Conservation (phyloP, 2,888 invertebrate species). For the Formica aserva region DNA sequence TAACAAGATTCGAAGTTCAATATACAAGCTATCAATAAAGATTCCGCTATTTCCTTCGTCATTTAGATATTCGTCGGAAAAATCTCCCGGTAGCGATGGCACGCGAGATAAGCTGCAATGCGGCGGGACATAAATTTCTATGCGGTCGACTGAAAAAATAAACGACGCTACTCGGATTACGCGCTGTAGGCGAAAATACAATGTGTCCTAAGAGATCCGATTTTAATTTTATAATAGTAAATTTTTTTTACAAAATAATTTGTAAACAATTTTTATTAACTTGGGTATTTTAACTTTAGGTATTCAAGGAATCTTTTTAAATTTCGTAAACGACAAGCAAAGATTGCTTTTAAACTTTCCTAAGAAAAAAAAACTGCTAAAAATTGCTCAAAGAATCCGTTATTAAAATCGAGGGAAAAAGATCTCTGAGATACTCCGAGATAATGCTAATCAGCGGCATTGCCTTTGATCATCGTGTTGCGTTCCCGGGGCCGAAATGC, state of each 20-base stretch:
- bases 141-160: conserved; percentile 54
- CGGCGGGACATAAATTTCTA: conserved; percentile 60
- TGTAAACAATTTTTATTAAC: background rate
- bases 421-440: background rate
- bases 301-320: background rate
- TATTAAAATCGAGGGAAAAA: background rate
- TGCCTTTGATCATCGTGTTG: conserved; percentile 1
- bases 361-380: background rate
- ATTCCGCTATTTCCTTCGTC: background rate
- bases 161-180: conserved; percentile 48
- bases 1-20: background rate
- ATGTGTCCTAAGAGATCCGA: background rate
- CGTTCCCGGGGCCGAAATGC: too few relatives aligned
- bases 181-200: background rate
- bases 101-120: conserved; percentile 50
- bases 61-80: conserved; percentile 27
- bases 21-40: background rate
- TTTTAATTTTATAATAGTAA: conserved; percentile 22
- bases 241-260: background rate
- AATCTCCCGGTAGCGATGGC: conserved; percentile 43
- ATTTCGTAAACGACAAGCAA: background rate
- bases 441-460: background rate
- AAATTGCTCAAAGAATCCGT: background rate
- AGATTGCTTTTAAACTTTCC: background rate
- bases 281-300: too few relatives aligned